Conservation (phyloP, 2,113 vertebrate species). For the Syrmaticus mikado region DNA sequence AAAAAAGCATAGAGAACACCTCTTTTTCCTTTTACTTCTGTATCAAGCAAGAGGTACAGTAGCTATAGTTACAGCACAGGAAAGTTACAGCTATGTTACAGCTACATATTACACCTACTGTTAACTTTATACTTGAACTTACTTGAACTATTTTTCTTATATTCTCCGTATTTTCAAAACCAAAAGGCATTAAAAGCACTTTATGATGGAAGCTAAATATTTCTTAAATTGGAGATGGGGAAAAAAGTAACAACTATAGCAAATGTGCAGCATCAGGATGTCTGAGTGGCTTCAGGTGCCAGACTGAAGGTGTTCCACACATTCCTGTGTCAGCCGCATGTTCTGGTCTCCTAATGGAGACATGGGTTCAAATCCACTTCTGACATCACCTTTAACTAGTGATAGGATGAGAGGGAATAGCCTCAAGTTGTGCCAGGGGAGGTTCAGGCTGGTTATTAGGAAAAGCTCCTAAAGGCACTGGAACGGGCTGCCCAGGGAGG, state of each 20-base stretch:
- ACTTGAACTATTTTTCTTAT: not conserved
- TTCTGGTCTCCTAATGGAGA: constrained; percentile 94
- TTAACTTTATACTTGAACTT: not conserved
- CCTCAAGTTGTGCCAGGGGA: too few species aligned
- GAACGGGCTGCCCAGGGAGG: too few species aligned
- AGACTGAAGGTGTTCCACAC: constrained; percentile 84
- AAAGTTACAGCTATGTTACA: not conserved
- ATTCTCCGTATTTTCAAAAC: not conserved
- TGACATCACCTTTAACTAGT: constrained; percentile 58
- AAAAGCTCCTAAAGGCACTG: too few species aligned
- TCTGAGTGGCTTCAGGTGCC: constrained; percentile 86
- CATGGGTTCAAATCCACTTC: constrained; percentile 89
- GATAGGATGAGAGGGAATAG: too few species aligned
- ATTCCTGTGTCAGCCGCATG: constrained; percentile 65
- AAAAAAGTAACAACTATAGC: not conserved
- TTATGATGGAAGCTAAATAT: not conserved
- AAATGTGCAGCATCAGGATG: constrained; percentile 79
- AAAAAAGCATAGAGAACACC: not conserved
- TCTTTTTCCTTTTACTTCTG: not conserved
- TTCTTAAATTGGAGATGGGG: not conserved
- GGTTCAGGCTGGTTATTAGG: too few species aligned
- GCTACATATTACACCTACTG: not conserved
- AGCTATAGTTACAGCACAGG: not conserved
- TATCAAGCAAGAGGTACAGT: not conserved
- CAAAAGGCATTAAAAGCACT: not conserved